Percentiles rank a stretch among this genome's conserved stretches.
Evolutionary conservation across 37 sponge, comb jelly and placozoan species (phyloP).

Genomic region (Lycopodina hypogea): DNA sequence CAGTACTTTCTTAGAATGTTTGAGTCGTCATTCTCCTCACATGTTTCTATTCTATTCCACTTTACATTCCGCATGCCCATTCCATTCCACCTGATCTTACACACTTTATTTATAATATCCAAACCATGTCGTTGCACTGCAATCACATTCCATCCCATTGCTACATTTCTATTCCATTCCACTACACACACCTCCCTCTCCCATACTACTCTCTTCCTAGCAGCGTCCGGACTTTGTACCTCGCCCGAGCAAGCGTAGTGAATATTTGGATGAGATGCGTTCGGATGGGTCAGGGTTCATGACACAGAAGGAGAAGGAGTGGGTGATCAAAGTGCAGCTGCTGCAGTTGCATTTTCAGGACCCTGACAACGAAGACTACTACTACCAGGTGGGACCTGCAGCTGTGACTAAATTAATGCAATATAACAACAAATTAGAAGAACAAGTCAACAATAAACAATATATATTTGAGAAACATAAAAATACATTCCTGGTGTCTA

Average conservation of each 20-base stretch:
- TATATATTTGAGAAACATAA: too few species aligned
- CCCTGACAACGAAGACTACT: slow-evolving; percentile 82
- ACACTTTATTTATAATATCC: too few species aligned
- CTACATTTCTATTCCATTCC: not conserved
- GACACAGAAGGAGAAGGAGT: slow-evolving; percentile 87
- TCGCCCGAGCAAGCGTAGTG: slow-evolving; percentile 12
- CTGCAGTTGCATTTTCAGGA: slow-evolving; percentile 60
- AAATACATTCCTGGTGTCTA: too few species aligned
- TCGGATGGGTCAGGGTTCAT: slow-evolving; percentile 73
- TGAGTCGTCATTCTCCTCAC: too few species aligned
- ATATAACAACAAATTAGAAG: too few species aligned
- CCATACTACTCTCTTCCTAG: not conserved
- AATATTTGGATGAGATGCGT: slow-evolving; percentile 43
- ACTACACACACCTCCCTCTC: slow-evolving; percentile 4
- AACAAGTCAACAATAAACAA: not conserved
- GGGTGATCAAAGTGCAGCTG: slow-evolving; percentile 83
- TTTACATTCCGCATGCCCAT: too few species aligned
- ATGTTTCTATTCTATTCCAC: too few species aligned
- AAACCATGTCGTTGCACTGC: too few species aligned
- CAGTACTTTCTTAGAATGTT: too few species aligned
- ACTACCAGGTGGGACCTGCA: slow-evolving; percentile 85
- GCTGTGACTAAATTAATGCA: too few species aligned
- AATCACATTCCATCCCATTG: too few species aligned
- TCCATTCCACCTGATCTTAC: too few species aligned
- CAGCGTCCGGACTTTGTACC: not conserved